A percentile compares a stretch with the other conserved stretches of the same genome.
Conservation (phyloP, 2,888 invertebrate species). For the Chrysopilus asiliformis region DNA sequence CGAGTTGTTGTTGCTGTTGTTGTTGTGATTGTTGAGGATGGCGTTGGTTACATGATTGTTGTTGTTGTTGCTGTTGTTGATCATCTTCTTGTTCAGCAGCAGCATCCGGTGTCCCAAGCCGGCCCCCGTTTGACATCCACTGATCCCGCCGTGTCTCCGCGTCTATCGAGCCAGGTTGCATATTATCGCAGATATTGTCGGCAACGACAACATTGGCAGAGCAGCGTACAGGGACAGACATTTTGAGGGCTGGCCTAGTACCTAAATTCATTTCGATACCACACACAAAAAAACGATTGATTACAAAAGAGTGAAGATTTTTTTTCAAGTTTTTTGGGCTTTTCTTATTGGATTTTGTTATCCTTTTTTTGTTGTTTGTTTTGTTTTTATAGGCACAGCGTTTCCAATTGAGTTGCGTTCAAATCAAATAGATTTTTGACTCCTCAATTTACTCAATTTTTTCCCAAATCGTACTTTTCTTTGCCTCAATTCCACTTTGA, state of each 20-base stretch:
- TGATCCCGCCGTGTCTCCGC: conserved; percentile 34
- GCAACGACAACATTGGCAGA: conserved; percentile 34
- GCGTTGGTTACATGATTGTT: conserved; percentile 5
- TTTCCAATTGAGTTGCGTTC: no score
- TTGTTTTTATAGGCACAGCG: no score
- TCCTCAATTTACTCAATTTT: no score
- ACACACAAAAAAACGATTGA: no score
- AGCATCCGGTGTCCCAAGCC: conserved; percentile 50
- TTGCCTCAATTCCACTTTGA: no score
- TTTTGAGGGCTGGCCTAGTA: conserved; percentile 40
- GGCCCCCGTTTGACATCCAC: conserved; percentile 41
- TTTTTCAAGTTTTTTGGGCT: no score
- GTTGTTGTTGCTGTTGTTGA: conserved; percentile 9
- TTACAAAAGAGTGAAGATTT: no score
- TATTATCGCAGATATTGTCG: conserved; percentile 22
- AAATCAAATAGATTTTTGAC: no score
- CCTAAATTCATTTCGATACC: no score
- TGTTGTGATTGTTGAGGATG: conserved; percentile 16
- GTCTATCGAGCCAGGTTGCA: conserved; percentile 19
- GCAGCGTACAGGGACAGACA: conserved; percentile 39
- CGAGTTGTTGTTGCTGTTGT: conserved; percentile 17
- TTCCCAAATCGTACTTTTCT: no score
- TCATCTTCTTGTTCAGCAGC: conserved; percentile 32
- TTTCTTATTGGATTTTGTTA: no score
- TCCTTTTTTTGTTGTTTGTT: no score